A percentile compares a stretch with the other conserved stretches of the same genome.
Conservation (phyloP, 2,113 vertebrate genomes). For the Rostratula benghalensis region DNA sequence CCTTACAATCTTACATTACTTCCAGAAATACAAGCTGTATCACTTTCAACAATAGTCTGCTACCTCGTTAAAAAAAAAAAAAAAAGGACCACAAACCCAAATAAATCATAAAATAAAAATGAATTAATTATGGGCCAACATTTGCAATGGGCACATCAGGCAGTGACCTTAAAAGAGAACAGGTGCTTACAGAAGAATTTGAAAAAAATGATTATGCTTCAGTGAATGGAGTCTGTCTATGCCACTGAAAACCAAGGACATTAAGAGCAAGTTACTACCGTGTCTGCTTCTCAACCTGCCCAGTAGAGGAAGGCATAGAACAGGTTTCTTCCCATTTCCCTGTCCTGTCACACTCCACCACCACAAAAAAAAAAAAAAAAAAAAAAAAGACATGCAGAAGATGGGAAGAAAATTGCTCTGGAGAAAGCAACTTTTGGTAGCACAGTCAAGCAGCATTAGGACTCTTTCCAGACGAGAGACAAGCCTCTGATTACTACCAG, state of each 20-base stretch:
- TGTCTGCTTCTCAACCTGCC: neutral
- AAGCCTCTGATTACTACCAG: neutral
- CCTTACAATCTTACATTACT: neutral
- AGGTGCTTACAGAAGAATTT: neutral
- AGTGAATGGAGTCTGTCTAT: neutral
- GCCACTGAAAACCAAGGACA: neutral
- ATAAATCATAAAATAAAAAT: neutral
- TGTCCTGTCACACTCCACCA: neutral
- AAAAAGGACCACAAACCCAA: neutral
- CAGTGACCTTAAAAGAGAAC: neutral
- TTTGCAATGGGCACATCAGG: neutral
- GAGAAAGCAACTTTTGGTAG: neutral
- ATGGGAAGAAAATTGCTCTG: neutral
- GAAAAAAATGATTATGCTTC: neutral
- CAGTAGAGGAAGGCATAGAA: neutral
- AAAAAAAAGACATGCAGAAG: neutral
- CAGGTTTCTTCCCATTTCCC: neutral
- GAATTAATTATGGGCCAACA: neutral
- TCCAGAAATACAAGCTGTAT: neutral
- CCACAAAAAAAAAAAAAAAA: neutral
- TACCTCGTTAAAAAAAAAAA: neutral
- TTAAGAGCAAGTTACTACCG: neutral
- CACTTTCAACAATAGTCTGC: neutral
- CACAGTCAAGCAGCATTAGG: neutral
- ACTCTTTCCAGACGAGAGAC: neutral